A percentile compares a stretch with the other conserved stretches of the same genome.
phyloP scores from a whole-genome alignment of 2,113 vertebrate genomes.

The Ptilorrhoa leucosticta region DNA sequence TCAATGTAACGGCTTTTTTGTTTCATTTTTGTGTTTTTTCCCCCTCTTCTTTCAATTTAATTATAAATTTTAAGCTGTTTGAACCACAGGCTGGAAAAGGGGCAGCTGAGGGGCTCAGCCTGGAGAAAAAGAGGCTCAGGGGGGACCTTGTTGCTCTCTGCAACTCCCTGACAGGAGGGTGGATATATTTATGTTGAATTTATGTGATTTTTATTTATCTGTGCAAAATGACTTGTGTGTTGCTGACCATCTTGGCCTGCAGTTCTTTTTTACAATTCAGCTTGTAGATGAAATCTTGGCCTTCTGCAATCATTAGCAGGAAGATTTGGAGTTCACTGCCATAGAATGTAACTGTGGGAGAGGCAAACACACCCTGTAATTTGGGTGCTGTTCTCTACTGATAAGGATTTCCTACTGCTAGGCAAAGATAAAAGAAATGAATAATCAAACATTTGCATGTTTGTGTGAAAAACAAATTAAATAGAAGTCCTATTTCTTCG shows the following conservation, averaged over 20 bases:
- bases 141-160: background rate
- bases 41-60: background rate
- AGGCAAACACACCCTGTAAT: background rate
- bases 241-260: background rate
- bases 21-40: background rate
- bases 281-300: background rate
- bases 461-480: conserved; percentile 1
- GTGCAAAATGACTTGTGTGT: background rate
- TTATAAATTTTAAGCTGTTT: background rate
- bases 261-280: background rate
- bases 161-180: background rate
- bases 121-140: background rate
- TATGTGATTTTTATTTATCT: background rate
- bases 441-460: background rate
- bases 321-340: background rate
- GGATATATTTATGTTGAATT: background rate
- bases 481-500: background rate
- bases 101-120: background rate
- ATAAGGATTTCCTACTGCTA: background rate
- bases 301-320: background rate
- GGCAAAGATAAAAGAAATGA: background rate
- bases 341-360: background rate
- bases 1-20: background rate
- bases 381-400: background rate
- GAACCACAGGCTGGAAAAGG: background rate